Evolutionary conservation across 2,888 invertebrate genomes (phyloP), one percentile per base, ranked within the genome.

Genomic region (Catotricha subobsoleta): DNA sequence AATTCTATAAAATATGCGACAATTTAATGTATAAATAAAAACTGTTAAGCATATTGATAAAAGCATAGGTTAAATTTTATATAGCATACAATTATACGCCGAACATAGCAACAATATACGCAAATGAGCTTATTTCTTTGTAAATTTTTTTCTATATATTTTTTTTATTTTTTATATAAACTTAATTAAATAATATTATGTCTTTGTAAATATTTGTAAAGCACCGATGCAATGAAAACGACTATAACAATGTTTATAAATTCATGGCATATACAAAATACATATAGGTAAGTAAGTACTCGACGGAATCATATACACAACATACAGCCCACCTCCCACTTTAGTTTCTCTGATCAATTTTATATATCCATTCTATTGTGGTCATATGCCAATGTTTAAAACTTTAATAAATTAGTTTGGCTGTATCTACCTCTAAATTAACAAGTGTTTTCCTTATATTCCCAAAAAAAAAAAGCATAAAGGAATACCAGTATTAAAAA

Each of bases 401-500:
- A 20, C 13, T 25, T 31, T 23, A 31, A 40, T 33, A 40, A 40
- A 52, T 52, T 55, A 61, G 62, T 61, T 58, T 53, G 55, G 54
- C 52, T 55, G 51, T 51, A 54, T 55, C 54, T 60, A 55, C 54
- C 53, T 51, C 48, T 50, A 54, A 54, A 57, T 54, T 53, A 52
- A 57, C 42, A 46, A 38, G 42, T 42, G 37, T 10, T 36, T 30
- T 30, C 12, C 13, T 16, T 34, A 18, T 4, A 25, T 33, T 19
- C 34, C 20, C 12, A 15, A 23, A 18, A 15, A 21, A 33, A 40
- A 15, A 18, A 12, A 33, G 19, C 18, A 19, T 9, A 33, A 18
- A 33, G 33, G 33, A 33, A 33, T 33, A 33, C 33, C 18, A 33
- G 3, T 33, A 19, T 33, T 33, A 16, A 33, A 33, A 33, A 33